These are phyloP conservation scores for Heliconius cydno DNA, from an alignment of 2,888 invertebrate species.

Conservation along the genomic window DNA sequence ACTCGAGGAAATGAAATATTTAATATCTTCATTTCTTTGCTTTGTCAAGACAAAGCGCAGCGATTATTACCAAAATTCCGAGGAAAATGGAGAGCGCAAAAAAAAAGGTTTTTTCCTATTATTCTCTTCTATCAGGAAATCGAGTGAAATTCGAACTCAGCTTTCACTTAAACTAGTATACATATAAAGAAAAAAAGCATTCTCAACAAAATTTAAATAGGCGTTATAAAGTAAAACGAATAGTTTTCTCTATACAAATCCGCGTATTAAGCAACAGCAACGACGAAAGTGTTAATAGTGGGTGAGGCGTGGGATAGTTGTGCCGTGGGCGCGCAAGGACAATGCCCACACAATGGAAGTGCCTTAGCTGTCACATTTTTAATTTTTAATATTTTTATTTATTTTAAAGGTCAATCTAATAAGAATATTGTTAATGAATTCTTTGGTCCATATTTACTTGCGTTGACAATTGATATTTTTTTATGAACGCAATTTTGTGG, in stretches of 20 bases:
- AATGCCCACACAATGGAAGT: constrained; percentile 61
- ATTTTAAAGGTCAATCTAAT: constrained; percentile 1
- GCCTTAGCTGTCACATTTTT: constrained; percentile 29
- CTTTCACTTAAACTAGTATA: too few species aligned
- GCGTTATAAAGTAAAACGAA: constrained; percentile 23
- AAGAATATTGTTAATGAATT: background rate
- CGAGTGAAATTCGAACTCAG: too few species aligned
- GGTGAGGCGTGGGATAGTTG: constrained; percentile 73
- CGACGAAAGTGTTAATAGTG: constrained; percentile 71
- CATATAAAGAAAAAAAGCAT: background rate
- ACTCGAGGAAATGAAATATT: too few species aligned
- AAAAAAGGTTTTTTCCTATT: too few species aligned
- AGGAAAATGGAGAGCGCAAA: too few species aligned
- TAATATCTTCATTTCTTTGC: too few species aligned
- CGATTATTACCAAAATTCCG: too few species aligned
- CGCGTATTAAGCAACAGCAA: constrained; percentile 67
- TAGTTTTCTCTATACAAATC: constrained; percentile 60
- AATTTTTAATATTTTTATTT: background rate
- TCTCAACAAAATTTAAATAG: background rate
- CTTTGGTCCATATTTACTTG: background rate
- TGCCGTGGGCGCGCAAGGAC: constrained; percentile 74
- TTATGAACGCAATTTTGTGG: too few species aligned
- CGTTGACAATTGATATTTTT: too few species aligned
- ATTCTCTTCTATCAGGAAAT: too few species aligned
- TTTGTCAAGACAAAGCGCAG: too few species aligned